Evolutionary conservation across 2,888 invertebrate genomes (phyloP), one percentile per base, ranked within the genome.

Genomic region (Ochropleura plecta): DNA sequence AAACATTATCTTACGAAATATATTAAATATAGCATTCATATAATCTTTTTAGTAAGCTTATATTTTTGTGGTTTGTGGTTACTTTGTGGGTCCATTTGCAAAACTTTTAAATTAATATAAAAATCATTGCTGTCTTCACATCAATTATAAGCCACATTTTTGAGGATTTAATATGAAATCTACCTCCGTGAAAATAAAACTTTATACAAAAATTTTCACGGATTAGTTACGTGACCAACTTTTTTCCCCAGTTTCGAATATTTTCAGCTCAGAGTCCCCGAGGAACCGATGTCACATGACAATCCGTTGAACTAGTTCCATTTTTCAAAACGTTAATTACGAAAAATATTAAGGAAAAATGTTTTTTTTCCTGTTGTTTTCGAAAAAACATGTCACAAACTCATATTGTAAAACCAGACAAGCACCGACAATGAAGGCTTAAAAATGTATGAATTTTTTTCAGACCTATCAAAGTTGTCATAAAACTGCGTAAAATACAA

Each of bases 401-500:
- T 68, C 49, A 69, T 80, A 66, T 65, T 71, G n/a, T 49, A 40
- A 75, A 79, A 67, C 48, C 42, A n/a, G 49, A 57, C 0, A 12
- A 44, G 60, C 60, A 51, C 20, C 3, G 16, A 20, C 57, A 48
- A 51, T 53, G 76, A 76, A 14, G 55, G 40, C 46, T 49, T 4
- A 1, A 76, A 76, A 80, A 72, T 80, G n/a, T 70, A 7, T 57
- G 48, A 76, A 82, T 70, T 66, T 68, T 67, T 18, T 30, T 64
- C 67, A 70, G 42, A 49, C 30, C 62, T 46, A 68, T 65, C 30
- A 70, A 70, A 80, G 57, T 73, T 82, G 70, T 44, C 67, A 76
- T 57, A 81, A 82, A 84, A 84, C 70, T 76, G 84, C 67, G 70
- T 82, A 73, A 76, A 81, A 79, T 76, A 86, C 67, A 86, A 76